A percentile compares a stretch with the other conserved stretches of the same genome.
Conservation (phyloP, 1,140 invertebrate genomes). For the Pemphigus obesinymphae region DNA sequence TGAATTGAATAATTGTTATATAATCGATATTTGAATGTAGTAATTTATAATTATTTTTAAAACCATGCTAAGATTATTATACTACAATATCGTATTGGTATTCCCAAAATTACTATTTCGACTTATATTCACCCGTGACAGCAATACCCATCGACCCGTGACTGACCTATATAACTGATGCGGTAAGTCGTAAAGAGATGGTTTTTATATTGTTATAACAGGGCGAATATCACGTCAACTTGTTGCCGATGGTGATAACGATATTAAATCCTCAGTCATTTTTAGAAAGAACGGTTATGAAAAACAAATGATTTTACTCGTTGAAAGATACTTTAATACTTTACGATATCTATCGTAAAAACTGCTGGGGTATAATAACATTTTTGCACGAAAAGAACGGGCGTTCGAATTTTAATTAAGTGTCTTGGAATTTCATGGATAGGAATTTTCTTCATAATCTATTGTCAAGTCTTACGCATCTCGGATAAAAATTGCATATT, state of each 20-base stretch:
- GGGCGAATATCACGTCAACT: not conserved
- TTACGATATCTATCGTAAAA: conserved; percentile 8
- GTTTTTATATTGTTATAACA: not conserved
- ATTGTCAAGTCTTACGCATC: not conserved
- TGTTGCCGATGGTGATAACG: conserved; percentile 12
- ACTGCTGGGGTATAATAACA: not conserved
- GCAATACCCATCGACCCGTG: not conserved
- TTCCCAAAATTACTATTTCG: not conserved
- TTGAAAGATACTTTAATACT: not conserved
- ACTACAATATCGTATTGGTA: not conserved
- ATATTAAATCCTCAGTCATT: not conserved
- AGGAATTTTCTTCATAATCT: conserved; percentile 1
- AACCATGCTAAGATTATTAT: too few relatives aligned
- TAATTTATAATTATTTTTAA: too few relatives aligned
- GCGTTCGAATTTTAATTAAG: not conserved
- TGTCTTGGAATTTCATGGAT: not conserved
- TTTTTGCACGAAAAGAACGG: not conserved
- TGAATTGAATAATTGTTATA: too few relatives aligned
- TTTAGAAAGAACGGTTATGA: not conserved
- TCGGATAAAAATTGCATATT: not conserved
- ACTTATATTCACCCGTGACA: not conserved
- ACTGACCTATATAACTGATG: not conserved
- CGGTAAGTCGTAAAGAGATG: not conserved
- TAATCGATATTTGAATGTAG: too few relatives aligned
- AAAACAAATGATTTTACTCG: conserved; percentile 5